Evolutionary conservation across 2,888 invertebrate species (phyloP), one percentile per base, ranked within the genome.

Genomic region (Drosophila cognata): DNA sequence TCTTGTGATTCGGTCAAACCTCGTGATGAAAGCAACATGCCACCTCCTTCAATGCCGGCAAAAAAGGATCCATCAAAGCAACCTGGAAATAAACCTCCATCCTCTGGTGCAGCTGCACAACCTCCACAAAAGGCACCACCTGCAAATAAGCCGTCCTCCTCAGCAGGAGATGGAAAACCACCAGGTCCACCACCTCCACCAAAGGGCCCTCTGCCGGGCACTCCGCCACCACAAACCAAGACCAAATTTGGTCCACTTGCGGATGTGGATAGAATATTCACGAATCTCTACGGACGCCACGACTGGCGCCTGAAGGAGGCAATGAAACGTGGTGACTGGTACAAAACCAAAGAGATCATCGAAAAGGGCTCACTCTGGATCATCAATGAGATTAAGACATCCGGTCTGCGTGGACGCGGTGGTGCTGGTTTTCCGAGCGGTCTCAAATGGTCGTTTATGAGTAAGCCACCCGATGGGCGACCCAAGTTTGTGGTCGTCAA

Each of bases 401-500:
- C 99, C 0, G 99, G 99, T 0, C 59, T 99, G 36, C 95, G 99
- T 78, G 99, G 99, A 4, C 95, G 99, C 46, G 99, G 99, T 18
- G 99, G 99, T 2, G 99, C 99, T 50, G 99, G 99, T 68, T 99
- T 99, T 92, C 99, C 99, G 0, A 96, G 98, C 2, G 99, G 99
- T 16, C 97, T 99, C 96, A 99, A 99, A 93, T 99, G 99, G 99
- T 98, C 99, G 11, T 99, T 99, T 93, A 99, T 99, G 99, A 98
- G 98, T 92, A 99, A 98, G 92, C 99, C 99, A 0, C 95, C 96
- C 0, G 98, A 98, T 93, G 98, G 98, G 16, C 96, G 99, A 65
- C 99, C 99, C 0, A 98, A 98, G 91, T 99, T 99, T 94, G 94
- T 99, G 41, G 98, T 99, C 3, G 97, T 99, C 0, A 99, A 99